Percentiles rank a stretch among this genome's conserved stretches.
Evolutionary conservation across 2,888 invertebrate species (phyloP).

Genomic region (Syrista parreyssii): DNA sequence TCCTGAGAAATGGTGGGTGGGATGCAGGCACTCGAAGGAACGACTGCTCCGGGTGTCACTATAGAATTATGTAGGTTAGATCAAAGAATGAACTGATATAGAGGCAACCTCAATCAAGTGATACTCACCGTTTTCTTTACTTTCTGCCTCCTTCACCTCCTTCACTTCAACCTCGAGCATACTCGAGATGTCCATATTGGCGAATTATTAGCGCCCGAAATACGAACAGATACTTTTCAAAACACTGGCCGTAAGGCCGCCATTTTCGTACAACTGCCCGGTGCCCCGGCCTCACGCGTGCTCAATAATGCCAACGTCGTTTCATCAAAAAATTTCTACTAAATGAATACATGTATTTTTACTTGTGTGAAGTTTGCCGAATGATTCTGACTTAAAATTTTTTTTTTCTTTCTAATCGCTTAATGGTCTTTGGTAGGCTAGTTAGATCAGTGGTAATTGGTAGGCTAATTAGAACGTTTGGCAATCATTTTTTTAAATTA

Average conservation of each 20-base stretch:
- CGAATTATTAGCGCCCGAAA: background rate
- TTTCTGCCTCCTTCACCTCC: conserved; percentile 47
- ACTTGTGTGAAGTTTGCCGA: too few relatives aligned
- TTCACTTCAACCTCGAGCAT: conserved; percentile 61
- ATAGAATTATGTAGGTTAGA: conserved; percentile 11
- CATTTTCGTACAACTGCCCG: conserved; percentile 39
- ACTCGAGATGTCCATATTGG: conserved; percentile 58
- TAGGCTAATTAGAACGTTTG: too few relatives aligned
- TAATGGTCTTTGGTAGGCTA: too few relatives aligned
- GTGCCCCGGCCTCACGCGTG: conserved; percentile 17
- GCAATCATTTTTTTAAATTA: too few relatives aligned
- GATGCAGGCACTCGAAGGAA: conserved; percentile 18
- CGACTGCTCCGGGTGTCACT: conserved; percentile 32
- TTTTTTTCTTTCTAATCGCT: too few relatives aligned
- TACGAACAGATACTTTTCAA: conserved; percentile 32
- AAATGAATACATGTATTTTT: background rate
- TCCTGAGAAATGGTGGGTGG: conserved; percentile 40
- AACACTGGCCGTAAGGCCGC: conserved; percentile 41
- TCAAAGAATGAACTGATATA: background rate
- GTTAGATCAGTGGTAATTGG: too few relatives aligned
- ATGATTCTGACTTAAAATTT: too few relatives aligned
- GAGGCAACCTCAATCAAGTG: background rate
- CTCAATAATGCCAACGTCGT: background rate
- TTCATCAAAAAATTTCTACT: background rate
- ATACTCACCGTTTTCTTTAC: conserved; percentile 52